Percentiles rank a stretch among this genome's conserved stretches.
phyloP scores from a whole-genome alignment of 2,797 vertebrate species.

The Acanthornis magna region DNA sequence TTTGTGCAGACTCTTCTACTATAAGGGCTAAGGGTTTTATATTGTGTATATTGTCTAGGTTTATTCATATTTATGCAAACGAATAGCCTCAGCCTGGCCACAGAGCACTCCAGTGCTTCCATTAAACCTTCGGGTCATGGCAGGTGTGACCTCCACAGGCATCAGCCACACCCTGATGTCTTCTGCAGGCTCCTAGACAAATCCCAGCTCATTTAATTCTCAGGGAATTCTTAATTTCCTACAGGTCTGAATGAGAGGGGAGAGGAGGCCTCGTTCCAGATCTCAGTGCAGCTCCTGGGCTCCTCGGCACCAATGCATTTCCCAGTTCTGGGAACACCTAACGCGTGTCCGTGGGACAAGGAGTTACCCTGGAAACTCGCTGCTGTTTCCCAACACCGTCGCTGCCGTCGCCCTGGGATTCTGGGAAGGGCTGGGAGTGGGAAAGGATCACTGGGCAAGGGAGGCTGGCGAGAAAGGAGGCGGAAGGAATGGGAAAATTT shows the following conservation, averaged over 20 bases:
- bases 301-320: not conserved
- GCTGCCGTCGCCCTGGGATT: not conserved
- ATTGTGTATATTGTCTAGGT: not conserved
- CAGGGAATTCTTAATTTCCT: not conserved
- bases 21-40: not conserved
- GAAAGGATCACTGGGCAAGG: not conserved
- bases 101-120: not conserved
- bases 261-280: not conserved
- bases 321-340: not conserved
- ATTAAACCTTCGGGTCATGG: not conserved
- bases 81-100: not conserved
- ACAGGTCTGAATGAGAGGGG: not conserved
- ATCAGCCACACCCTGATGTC: not conserved
- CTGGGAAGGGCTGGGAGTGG: not conserved
- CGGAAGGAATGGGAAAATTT: not conserved
- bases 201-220: not conserved
- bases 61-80: not conserved
- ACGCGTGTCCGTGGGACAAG: not conserved
- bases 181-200: not conserved
- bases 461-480: not conserved
- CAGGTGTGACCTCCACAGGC: not conserved
- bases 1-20: not conserved
- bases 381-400: not conserved
- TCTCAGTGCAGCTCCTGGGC: not conserved
- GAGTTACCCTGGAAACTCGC: not conserved